Evolutionary conservation across 2,113 vertebrate species (phyloP).

Genomic region (Tupaia chinensis): DNA sequence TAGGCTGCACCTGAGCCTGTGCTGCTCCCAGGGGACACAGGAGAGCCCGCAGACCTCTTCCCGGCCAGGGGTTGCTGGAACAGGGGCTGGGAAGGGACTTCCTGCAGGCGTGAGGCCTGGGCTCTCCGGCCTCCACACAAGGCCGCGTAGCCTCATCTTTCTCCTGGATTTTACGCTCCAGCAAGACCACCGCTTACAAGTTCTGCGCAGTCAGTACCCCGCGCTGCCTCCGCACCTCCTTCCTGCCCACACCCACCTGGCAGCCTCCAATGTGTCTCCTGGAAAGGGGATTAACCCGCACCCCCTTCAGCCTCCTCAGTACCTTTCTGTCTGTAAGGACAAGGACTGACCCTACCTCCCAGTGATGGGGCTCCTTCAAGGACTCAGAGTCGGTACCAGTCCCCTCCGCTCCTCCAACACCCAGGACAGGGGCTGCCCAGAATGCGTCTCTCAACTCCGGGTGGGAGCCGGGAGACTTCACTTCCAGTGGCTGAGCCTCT

Average conservation of each 20-base stretch:
- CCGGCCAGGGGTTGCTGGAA: neutral
- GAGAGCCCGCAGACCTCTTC: neutral
- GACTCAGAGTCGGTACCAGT: neutral
- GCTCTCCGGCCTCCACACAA: neutral
- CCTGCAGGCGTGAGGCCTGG: neutral
- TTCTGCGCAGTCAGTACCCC: neutral
- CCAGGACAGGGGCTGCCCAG: neutral
- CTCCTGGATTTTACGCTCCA: neutral
- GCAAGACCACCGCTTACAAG: neutral
- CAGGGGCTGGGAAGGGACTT: neutral
- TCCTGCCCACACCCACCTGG: neutral
- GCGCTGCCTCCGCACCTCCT: neutral
- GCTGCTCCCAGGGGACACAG: neutral
- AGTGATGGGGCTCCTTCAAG: neutral
- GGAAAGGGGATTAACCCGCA: neutral
- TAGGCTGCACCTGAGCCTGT: neutral
- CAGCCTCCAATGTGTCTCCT: conserved; percentile 1
- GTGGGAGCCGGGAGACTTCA: neutral
- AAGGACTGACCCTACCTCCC: neutral
- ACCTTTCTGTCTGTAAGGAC: conserved; percentile 1
- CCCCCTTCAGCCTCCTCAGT: neutral
- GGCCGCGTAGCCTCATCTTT: neutral
- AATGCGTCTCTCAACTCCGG: neutral
- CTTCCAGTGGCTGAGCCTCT: neutral
- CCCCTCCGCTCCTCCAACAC: neutral